phyloP scores from a whole-genome alignment of 35 echinoderm and acorn worm species.

The Heliocidaris erythrogramma region DNA sequence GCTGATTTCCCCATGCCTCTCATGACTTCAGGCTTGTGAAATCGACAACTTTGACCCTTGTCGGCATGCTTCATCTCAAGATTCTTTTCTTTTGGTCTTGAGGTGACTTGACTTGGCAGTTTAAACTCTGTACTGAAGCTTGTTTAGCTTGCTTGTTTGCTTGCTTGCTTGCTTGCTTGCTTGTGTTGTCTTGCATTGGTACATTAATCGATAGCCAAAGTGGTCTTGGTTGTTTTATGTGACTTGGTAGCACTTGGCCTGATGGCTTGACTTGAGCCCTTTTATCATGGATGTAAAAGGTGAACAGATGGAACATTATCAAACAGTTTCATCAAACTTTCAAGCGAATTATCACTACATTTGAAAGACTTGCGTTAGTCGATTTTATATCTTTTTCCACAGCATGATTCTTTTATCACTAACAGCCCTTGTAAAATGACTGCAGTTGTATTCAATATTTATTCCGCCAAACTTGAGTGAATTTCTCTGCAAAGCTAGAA shows the following conservation, averaged over 20 bases:
- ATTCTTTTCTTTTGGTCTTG: constrained; percentile 18
- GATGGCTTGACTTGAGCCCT: constrained; percentile 31
- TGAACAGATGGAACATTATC: constrained; percentile 26
- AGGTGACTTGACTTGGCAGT: constrained; percentile 14
- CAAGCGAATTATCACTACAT: background rate
- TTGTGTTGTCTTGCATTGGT: constrained; percentile 6
- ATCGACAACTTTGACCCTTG: background rate
- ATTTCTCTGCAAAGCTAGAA: too few relatives aligned
- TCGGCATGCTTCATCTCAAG: constrained; percentile 9
- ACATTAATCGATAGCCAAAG: constrained; percentile 20
- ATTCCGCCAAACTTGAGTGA: too few relatives aligned
- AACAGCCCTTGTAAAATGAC: too few relatives aligned
- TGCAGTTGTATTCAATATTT: too few relatives aligned
- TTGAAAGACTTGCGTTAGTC: background rate
- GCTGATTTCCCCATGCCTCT: background rate
- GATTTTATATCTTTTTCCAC: background rate
- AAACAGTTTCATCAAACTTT: background rate
- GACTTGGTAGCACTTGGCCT: constrained; percentile 10
- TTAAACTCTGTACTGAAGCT: constrained; percentile 33
- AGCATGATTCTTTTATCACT: background rate
- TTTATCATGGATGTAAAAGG: constrained; percentile 12
- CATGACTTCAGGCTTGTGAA: background rate
- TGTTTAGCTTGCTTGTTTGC: constrained; percentile 22
- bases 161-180: background rate
- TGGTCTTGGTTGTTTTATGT: constrained; percentile 30